phyloP scores from a whole-genome alignment of 2,113 vertebrate species.

The Carettochelys insculpta region DNA sequence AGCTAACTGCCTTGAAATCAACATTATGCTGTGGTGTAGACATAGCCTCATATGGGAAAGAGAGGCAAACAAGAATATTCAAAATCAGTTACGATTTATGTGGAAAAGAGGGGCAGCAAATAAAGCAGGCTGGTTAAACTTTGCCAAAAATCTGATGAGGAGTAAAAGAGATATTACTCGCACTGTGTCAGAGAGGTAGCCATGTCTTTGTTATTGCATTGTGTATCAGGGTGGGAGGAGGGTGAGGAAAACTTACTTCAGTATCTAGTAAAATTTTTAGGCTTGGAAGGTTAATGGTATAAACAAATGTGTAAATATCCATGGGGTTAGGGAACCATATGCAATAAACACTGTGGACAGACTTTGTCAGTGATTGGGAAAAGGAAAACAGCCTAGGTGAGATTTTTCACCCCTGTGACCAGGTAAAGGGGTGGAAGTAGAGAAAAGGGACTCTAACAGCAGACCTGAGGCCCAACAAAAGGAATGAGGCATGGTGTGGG shows the following conservation, averaged over 20 bases:
- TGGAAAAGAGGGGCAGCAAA: conserved; percentile 18
- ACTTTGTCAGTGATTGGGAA: conserved; percentile 57
- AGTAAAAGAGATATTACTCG: conserved; percentile 21
- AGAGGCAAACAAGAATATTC: conserved; percentile 45
- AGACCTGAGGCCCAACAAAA: neutral
- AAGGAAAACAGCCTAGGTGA: neutral
- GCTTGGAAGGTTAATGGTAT: neutral
- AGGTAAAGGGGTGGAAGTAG: neutral
- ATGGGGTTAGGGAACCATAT: neutral
- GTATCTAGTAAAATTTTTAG: conserved; percentile 6
- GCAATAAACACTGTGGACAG: neutral
- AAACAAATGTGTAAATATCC: neutral
- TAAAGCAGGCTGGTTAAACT: conserved; percentile 31
- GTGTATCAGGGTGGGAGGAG: neutral
- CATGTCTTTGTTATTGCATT: too few relatives aligned
- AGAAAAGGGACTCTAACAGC: fast-evolving
- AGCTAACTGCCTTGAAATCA: too few relatives aligned
- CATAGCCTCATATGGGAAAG: conserved; percentile 52
- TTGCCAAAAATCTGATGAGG: neutral
- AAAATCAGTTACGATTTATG: conserved; percentile 1
- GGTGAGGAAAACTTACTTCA: neutral
- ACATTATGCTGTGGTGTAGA: too few relatives aligned
- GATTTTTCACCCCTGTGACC: neutral
- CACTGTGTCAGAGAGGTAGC: too few relatives aligned
- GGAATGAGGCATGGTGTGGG: fast-evolving